Base-by-base conservation (phyloP, 1,140 invertebrate genomes). In the Drosophila sechellia region DNA sequence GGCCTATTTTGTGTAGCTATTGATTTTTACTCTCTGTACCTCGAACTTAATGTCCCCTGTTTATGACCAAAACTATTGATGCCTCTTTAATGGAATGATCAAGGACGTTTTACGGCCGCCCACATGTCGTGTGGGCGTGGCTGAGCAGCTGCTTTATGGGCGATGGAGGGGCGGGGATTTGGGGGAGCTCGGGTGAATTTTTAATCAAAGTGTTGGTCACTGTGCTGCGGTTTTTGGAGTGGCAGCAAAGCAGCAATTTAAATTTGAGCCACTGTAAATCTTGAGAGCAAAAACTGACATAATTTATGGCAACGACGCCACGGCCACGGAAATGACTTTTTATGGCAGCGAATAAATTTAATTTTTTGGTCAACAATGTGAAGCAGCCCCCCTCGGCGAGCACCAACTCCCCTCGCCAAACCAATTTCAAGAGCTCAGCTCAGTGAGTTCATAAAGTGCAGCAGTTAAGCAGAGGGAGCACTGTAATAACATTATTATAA, bases 351-450 rank as follows among this genome's bases (percentile, higher is more conserved):
- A 89, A 89, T 89, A 89, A 89, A 89, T 89, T 89, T 89, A 89
- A 89, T 89, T 89, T 89, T 77, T 89, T 84, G 84, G 84, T 89
- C 84, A 89, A 89, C 84, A 89, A 89, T 84, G 79, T 89, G 73
- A 58, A 79, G 69, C 69, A 57, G 57, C 17, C 31, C 31, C 39
- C 17, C 25, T 17, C 35, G 4, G 4, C 31, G 37, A n/a, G 37
- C 52, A 20, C 31, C 8, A 53, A 15, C 37, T 37, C 45, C 45
- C 11, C 37, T 10, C 3, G 34, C 0, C 31, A 42, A 10, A 12
- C 27, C 25, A 45, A 50, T 42, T 65, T 52, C 50, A 40, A 10
- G 20, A 25, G 53, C 53, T 57, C 22, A 53, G 37, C 43, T 46
- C 69, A 63, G 56, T 69, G 42, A 75, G 77, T 84, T 85, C 65